Base-by-base conservation (phyloP, 2,888 invertebrate genomes). In the Resseliella maxima region DNA sequence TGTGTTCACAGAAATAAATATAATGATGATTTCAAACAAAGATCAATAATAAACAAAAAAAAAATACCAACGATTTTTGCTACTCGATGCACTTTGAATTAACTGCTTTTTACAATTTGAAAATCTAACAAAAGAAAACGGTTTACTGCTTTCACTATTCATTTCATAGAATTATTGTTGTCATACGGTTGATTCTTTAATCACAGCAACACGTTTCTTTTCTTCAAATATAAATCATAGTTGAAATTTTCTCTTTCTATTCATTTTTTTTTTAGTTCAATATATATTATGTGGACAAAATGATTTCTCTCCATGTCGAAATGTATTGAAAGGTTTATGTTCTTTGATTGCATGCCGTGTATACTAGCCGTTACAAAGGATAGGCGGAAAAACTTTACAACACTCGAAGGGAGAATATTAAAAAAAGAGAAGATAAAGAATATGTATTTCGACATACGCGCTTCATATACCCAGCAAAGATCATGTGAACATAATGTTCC, bases 401-500 rank as follows among this genome's bases (percentile, higher is more conserved):
- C 50, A 50, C 10, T 59, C 59, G 24, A 72, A 72, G 31, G 31
- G 18, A 72, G 15, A 35, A 72, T 31, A 72, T 72, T 2, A 21
- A 72, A 72, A 72, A 72, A 72, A 72, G 31, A 15, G 72, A 72
- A 72, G 72, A 72, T 72, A 72, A 35, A 72, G 72, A 72, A 72
- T 72, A 72, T 72, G 31, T 15, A 72, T 72, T 72, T 72, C 72
- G 72, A 72, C 31, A 31, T 31, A 72, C 72, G 72, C 72, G 72
- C 72, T 72, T 72, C 72, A 72, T 31, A 72, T 2, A 31, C 31
- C 31, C 15, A 72, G 31, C 72, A 72, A 31, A 72, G 72, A 72
- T 72, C 72, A 72, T 72, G 72, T 72, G 72, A 72, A 72, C 72
- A 72, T 72, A 72, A 72, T 72, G 72, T 72, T 72, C 72, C 72